These are phyloP conservation scores for Caiman crocodilus DNA, from an alignment of 2,797 vertebrate genomes.

Conservation along the genomic window DNA sequence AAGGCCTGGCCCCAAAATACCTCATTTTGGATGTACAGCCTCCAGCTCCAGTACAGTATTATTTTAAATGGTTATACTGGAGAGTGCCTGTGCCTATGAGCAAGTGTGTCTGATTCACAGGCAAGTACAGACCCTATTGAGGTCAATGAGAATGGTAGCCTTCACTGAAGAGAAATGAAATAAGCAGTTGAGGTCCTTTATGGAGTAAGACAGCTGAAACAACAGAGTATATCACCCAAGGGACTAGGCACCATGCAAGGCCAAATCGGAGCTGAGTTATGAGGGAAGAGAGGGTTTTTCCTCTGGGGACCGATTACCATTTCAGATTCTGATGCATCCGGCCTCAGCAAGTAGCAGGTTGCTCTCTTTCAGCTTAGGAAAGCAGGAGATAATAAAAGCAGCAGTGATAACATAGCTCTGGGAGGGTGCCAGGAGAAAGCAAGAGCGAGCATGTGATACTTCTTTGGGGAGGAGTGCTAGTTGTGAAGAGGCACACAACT, in stretches of 20 bases:
- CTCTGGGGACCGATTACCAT: background rate
- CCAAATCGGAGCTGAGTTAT: fast-evolving
- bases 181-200: background rate
- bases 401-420: background rate
- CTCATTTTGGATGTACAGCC: background rate
- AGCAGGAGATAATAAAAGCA: background rate
- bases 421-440: background rate
- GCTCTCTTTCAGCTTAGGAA: background rate
- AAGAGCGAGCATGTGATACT: fast-evolving
- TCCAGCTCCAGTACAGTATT: background rate
- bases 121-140: background rate
- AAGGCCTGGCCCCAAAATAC: background rate
- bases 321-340: background rate
- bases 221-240: background rate
- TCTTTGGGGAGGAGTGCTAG: fast-evolving
- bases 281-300: background rate
- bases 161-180: too few species aligned
- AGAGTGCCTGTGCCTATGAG: background rate
- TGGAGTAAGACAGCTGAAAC: background rate
- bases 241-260: background rate
- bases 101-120: background rate
- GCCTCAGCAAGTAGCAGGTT: background rate
- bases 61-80: background rate
- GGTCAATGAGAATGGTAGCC: too few species aligned
- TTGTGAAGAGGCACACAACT: background rate